These are phyloP conservation scores for Eupsittula cactorum DNA, from an alignment of 2,113 vertebrate genomes.

Conservation along the genomic window DNA sequence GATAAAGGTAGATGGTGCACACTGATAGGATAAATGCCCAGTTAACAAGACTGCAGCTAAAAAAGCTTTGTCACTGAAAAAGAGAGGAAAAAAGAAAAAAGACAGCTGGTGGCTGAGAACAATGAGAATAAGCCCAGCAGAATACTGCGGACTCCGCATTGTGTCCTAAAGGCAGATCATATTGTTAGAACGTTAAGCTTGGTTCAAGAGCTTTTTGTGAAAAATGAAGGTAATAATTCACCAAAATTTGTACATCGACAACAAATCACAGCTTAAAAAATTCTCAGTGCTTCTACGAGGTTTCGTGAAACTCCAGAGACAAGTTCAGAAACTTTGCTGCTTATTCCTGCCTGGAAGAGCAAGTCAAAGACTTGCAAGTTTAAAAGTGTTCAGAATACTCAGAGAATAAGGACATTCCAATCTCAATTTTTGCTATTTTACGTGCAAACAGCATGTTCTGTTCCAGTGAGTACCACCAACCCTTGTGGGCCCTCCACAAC, in stretches of 20 bases:
- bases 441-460: not conserved
- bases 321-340: not conserved
- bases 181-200: not conserved
- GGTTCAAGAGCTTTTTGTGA: not conserved
- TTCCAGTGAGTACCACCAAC: not conserved
- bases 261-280: not conserved
- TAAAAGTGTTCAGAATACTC: not conserved
- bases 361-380: not conserved
- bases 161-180: constrained; percentile 14
- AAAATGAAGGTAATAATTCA: not conserved
- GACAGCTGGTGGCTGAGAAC: constrained; percentile 38
- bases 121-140: constrained; percentile 36
- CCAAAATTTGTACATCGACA: not conserved
- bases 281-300: not conserved
- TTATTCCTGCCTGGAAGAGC: too few species aligned
- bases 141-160: not conserved
- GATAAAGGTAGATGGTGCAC: not conserved
- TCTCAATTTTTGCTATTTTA: not conserved
- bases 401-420: not conserved
- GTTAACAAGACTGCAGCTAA: constrained; percentile 37
- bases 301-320: not conserved
- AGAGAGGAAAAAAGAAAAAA: not conserved
- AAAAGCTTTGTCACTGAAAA: constrained; percentile 45
- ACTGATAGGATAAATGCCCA: constrained; percentile 24
- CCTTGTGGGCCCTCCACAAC: fast-evolving